Conservation (phyloP, 2,888 invertebrate species). For the Anorthoa munda region DNA sequence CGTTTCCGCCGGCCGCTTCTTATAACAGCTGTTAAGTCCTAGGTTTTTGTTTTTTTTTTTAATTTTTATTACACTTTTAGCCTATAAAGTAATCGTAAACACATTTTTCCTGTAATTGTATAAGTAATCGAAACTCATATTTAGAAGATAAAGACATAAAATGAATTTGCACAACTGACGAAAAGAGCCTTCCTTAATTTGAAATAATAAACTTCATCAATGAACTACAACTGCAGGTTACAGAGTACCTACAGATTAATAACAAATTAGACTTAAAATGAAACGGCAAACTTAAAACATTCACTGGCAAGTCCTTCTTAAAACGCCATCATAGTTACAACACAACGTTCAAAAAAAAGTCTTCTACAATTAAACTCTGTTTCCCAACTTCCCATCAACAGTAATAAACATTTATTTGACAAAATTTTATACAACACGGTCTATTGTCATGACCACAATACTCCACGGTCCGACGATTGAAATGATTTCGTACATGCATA, state of each 20-base stretch:
- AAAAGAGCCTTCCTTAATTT: not conserved
- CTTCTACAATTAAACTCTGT: conserved; percentile 57
- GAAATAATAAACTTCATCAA: not conserved
- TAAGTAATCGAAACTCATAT: not conserved
- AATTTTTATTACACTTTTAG: conserved; percentile 3
- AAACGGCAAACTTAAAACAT: not conserved
- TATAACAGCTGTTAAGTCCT: conserved; percentile 17
- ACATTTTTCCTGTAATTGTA: not conserved
- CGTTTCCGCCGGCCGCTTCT: conserved; percentile 19
- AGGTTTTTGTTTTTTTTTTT: conserved; percentile 13
- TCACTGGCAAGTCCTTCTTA: not conserved
- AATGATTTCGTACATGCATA: conserved; percentile 62
- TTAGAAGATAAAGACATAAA: conserved; percentile 1
- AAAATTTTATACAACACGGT: conserved; percentile 56
- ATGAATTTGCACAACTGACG: not conserved
- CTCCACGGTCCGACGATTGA: conserved; percentile 59
- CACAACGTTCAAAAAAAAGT: conserved; percentile 38
- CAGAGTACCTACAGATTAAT: too few species aligned
- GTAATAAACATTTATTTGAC: conserved; percentile 67
- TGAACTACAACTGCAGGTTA: not conserved
- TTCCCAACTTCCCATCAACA: conserved; percentile 58
- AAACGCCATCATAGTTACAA: not conserved
- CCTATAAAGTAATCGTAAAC: not conserved
- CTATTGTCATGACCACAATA: conserved; percentile 66
- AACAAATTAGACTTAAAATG: too few species aligned